Conservation (phyloP, 1,140 invertebrate genomes). For the Apocrypta bakeri region DNA sequence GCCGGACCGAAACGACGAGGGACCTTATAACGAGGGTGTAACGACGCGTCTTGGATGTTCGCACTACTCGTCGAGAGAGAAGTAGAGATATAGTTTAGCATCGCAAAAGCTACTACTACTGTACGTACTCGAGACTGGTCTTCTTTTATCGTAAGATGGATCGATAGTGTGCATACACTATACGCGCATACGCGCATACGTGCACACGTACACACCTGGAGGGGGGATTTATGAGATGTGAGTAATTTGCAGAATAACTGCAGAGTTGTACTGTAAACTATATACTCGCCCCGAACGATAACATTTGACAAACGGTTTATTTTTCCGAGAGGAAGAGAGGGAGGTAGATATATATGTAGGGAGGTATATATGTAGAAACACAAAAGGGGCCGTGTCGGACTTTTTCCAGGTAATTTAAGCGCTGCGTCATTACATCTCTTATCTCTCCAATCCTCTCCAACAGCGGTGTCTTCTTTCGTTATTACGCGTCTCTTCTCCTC, state of each 20-base stretch:
- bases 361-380: too few relatives aligned
- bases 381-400: background rate
- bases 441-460: background rate
- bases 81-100: background rate
- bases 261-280: too few relatives aligned
- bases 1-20: background rate
- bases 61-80: background rate
- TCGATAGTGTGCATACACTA: background rate
- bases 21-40: background rate
- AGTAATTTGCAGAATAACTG: too few relatives aligned
- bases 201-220: too few relatives aligned
- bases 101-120: too few relatives aligned
- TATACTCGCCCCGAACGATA: background rate
- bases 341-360: too few relatives aligned
- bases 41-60: background rate
- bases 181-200: too few relatives aligned
- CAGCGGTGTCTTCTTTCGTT: background rate
- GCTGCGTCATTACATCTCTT: slow-evolving; percentile 14
- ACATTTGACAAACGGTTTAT: background rate
- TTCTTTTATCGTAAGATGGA: background rate
- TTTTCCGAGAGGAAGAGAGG: background rate
- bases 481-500: background rate
- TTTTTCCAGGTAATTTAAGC: slow-evolving; percentile 23
- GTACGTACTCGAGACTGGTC: background rate
- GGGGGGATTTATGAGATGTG: too few relatives aligned